Base-by-base conservation (phyloP, 2,888 invertebrate genomes). In the Eupithecia exiguata region DNA sequence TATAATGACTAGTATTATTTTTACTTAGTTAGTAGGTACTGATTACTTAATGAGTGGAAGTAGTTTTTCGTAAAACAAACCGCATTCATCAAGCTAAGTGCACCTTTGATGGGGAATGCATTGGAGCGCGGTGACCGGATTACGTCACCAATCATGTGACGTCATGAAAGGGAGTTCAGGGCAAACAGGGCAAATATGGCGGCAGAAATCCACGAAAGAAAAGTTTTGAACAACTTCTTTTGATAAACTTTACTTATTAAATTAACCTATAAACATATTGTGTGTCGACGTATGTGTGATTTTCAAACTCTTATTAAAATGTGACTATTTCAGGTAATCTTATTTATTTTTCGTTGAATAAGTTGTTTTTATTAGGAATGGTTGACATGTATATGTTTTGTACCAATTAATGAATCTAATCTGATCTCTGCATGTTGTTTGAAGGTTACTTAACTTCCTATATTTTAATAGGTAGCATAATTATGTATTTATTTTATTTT, bases 41-140 rank as follows among this genome's bases (percentile, higher is more conserved):
- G n/a, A n/a, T n/a, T n/a, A 49, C 49, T 53, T 21, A 58, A 58
- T 25, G 58, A 58, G 58, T 5, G 58, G 5, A 58, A 25, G 25
- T 14, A 25, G 58, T 14, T 58, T 58, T 58, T 25, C 53, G 21
- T 21, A 25, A 58, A 58, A 5, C 58, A 25, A 58, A 18, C n/a
- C 5, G 36, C 36, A 72, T 72, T 70, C 73, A 77, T 77, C 65
- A 74, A 58, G 49, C 61, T 30, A 68, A 72, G 73, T 75, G 72
- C 70, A 61, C 36, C 21, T 74, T 68, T 77, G 43, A 70, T 69
- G 67, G 63, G 66, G 74, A 71, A 69, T 73, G 76, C 76, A 74
- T 74, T 74, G 38, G 61, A 40, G 46, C 70, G 46, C 72, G 62
- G 65, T 71, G 68, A 70, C 61, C 67, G 70, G 69, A 70, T 70